Percentiles rank a stretch among this genome's conserved stretches.
Evolutionary conservation across 1,140 invertebrate genomes (phyloP).

Genomic region (Trichoplusia ni): DNA sequence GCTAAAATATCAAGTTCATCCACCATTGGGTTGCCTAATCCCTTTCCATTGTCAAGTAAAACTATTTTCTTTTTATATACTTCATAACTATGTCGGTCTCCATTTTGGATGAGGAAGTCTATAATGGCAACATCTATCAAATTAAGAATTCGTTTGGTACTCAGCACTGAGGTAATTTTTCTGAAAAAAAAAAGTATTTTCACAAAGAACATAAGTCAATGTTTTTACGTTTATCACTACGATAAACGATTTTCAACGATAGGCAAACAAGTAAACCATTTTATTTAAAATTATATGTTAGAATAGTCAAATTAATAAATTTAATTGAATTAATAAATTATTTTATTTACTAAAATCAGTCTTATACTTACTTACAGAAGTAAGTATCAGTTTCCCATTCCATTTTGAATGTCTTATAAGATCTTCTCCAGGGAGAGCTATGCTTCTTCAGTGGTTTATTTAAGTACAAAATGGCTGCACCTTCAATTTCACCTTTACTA

Average conservation of each 20-base stretch:
- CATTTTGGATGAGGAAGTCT: conserved; percentile 97
- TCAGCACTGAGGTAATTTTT: conserved; percentile 79
- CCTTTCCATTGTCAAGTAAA: conserved; percentile 97
- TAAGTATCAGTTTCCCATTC: conserved; percentile 90
- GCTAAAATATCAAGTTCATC: conserved; percentile 94
- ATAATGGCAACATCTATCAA: conserved; percentile 94
- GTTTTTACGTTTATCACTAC: too few species aligned
- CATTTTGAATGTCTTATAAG: conserved; percentile 91
- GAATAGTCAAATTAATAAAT: too few species aligned
- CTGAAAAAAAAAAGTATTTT: conserved; percentile 62
- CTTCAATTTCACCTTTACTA: conserved; percentile 87
- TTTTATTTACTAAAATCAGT: background rate
- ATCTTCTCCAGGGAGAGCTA: conserved; percentile 94
- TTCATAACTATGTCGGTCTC: conserved; percentile 96
- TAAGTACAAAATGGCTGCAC: conserved; percentile 92
- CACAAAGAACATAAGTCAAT: too few species aligned
- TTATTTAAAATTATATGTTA: too few species aligned
- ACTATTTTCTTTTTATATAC: conserved; percentile 89
- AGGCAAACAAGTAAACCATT: too few species aligned
- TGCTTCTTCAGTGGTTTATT: conserved; percentile 86
- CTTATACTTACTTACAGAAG: conserved; percentile 88
- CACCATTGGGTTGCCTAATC: conserved; percentile 91
- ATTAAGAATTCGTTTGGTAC: conserved; percentile 88
- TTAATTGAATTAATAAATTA: too few species aligned
- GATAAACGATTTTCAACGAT: too few species aligned